These are phyloP conservation scores for Ophioninae sp. DNA, from an alignment of 2,888 invertebrate genomes.

Conservation along the genomic window DNA sequence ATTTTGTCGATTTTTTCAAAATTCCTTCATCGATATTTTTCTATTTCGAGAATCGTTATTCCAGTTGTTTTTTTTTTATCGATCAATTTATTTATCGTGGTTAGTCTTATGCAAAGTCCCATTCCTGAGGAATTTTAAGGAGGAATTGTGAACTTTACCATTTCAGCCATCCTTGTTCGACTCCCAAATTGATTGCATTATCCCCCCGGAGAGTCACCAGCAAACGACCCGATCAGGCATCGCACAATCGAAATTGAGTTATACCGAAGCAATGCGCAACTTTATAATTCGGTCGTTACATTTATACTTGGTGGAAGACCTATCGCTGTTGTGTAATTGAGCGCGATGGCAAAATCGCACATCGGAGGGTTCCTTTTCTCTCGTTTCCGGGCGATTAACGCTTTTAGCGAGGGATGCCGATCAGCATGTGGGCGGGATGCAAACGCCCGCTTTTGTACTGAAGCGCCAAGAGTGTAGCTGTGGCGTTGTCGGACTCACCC, in stretches of 20 bases:
- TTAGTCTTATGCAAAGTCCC: too few species aligned
- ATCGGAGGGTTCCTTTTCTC: conserved; percentile 48
- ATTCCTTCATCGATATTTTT: too few species aligned
- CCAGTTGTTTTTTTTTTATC: too few species aligned
- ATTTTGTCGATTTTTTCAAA: too few species aligned
- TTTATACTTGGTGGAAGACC: not conserved
- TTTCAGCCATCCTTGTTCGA: not conserved
- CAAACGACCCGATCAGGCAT: not conserved
- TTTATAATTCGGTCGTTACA: not conserved
- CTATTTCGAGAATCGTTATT: too few species aligned
- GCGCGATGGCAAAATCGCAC: conserved; percentile 46
- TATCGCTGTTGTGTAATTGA: conserved; percentile 44
- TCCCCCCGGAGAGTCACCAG: not conserved
- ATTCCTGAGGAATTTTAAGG: too few species aligned
- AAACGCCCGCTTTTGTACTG: conserved; percentile 21
- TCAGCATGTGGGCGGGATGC: not conserved
- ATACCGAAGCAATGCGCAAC: not conserved
- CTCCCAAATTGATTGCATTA: not conserved
- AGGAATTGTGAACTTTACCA: not conserved
- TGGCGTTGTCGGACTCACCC: conserved; percentile 16
- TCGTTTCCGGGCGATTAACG: conserved; percentile 57
- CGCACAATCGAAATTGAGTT: not conserved
- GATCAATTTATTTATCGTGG: too few species aligned
- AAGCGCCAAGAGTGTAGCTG: not conserved
- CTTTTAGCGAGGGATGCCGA: conserved; percentile 12